phyloP scores from a whole-genome alignment of 2,113 vertebrate genomes.

The Chelonoidis abingdonii region DNA sequence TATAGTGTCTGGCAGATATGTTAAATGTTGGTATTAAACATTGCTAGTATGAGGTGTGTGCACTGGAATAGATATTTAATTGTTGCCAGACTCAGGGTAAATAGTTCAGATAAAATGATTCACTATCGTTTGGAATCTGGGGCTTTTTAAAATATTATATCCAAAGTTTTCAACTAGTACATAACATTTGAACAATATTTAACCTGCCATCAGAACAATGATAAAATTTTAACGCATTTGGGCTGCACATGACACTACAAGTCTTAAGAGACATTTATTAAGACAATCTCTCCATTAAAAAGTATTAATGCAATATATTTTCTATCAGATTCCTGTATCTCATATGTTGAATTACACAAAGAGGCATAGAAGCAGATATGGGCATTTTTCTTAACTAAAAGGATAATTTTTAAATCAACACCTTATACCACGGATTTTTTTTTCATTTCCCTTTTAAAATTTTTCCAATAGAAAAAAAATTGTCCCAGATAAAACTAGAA shows the following conservation, averaged over 20 bases:
- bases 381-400: slow-evolving; percentile 36
- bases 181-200: slow-evolving; percentile 37
- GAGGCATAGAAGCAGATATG: slow-evolving; percentile 30
- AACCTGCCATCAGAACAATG: slow-evolving; percentile 60
- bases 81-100: slow-evolving; percentile 45
- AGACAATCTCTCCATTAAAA: slow-evolving; percentile 27
- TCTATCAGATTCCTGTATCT: slow-evolving; percentile 12
- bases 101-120: slow-evolving; percentile 13
- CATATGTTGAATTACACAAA: slow-evolving; percentile 11
- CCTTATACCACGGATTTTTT: background rate
- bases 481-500: slow-evolving; percentile 16
- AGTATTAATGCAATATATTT: slow-evolving; percentile 10
- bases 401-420: slow-evolving; percentile 13
- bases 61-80: slow-evolving; percentile 7
- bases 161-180: slow-evolving; percentile 55
- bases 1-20: slow-evolving; percentile 68
- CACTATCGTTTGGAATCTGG: background rate
- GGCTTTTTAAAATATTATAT: background rate
- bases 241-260: slow-evolving; percentile 6
- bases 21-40: slow-evolving; percentile 68
- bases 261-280: slow-evolving; percentile 38
- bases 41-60: slow-evolving; percentile 25
- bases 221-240: slow-evolving; percentile 36
- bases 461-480: slow-evolving; percentile 22
- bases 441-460: slow-evolving; percentile 4